Conservation (phyloP, 1,140 invertebrate genomes). For the Heliconius eleuchia region DNA sequence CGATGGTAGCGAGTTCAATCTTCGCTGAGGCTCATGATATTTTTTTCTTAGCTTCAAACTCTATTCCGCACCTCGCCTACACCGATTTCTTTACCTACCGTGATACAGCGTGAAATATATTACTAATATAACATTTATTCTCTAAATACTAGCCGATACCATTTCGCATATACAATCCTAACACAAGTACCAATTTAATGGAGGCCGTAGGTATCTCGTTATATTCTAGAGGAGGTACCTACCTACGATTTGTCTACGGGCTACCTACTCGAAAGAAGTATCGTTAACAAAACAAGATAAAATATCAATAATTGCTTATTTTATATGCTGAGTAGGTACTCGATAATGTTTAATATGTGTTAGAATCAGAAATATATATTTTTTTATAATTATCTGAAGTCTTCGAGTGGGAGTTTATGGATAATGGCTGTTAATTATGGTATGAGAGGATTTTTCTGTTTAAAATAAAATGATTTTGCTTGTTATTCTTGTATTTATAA, state of each 20-base stretch:
- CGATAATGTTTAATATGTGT: background rate
- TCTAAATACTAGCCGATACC: background rate
- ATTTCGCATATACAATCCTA: conserved; percentile 14
- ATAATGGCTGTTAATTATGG: background rate
- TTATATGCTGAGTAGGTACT: background rate
- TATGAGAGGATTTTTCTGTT: background rate
- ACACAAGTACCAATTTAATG: conserved; percentile 42
- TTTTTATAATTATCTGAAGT: background rate
- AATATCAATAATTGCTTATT: conserved; percentile 7
- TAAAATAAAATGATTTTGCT: too few relatives aligned
- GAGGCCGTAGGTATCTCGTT: conserved; percentile 36
- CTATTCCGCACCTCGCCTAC: too few relatives aligned
- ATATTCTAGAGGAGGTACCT: conserved; percentile 38
- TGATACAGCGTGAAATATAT: too few relatives aligned
- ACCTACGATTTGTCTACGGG: conserved; percentile 40
- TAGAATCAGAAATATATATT: background rate
- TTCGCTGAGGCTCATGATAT: too few relatives aligned
- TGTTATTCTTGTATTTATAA: too few relatives aligned
- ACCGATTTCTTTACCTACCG: too few relatives aligned
- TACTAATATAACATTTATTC: too few relatives aligned
- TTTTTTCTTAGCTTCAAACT: too few relatives aligned
- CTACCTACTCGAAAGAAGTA: conserved; percentile 34
- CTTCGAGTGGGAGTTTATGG: background rate
- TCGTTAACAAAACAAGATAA: conserved; percentile 29
- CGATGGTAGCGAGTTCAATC: too few relatives aligned